Percentiles rank a stretch among this genome's conserved stretches.
phyloP scores from a whole-genome alignment of 2,888 invertebrate genomes.

The Eilema caniola region DNA sequence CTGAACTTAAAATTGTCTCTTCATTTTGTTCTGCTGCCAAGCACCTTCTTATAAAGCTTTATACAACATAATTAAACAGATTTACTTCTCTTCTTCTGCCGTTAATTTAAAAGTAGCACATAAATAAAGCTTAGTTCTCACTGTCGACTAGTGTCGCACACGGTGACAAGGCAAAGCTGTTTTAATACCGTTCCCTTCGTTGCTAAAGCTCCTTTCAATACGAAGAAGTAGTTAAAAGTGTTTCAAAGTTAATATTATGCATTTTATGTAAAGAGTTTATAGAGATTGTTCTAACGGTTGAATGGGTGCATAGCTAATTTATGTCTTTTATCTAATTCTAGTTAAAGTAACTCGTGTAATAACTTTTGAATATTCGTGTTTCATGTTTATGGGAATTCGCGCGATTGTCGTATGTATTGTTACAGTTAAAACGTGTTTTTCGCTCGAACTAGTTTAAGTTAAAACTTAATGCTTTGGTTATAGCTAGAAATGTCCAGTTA shows the following conservation, averaged over 20 bases:
- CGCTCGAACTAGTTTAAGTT: no score
- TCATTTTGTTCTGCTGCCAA: neutral
- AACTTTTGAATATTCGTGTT: no score
- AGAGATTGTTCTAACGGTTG: neutral
- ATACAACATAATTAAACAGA: conserved; percentile 40
- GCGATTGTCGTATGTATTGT: no score
- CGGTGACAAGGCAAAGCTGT: conserved; percentile 50
- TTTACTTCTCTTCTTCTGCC: conserved; percentile 27
- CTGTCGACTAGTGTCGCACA: conserved; percentile 40
- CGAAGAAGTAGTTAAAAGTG: conserved; percentile 42
- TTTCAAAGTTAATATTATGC: conserved; percentile 36
- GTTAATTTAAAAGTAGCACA: conserved; percentile 49
- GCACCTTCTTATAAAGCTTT: conserved; percentile 5
- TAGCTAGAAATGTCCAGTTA: no score
- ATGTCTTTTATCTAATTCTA: neutral
- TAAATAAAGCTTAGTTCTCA: conserved; percentile 52
- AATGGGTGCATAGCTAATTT: neutral
- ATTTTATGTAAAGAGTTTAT: conserved; percentile 16
- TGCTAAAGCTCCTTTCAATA: conserved; percentile 49
- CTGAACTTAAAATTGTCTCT: conserved; percentile 2
- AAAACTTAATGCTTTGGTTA: no score
- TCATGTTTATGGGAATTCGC: no score
- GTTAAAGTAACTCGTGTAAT: neutral
- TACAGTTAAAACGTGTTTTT: no score
- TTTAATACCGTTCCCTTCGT: conserved; percentile 46